phyloP scores from a whole-genome alignment of 2,113 vertebrate species.

The Gopherus flavomarginatus region DNA sequence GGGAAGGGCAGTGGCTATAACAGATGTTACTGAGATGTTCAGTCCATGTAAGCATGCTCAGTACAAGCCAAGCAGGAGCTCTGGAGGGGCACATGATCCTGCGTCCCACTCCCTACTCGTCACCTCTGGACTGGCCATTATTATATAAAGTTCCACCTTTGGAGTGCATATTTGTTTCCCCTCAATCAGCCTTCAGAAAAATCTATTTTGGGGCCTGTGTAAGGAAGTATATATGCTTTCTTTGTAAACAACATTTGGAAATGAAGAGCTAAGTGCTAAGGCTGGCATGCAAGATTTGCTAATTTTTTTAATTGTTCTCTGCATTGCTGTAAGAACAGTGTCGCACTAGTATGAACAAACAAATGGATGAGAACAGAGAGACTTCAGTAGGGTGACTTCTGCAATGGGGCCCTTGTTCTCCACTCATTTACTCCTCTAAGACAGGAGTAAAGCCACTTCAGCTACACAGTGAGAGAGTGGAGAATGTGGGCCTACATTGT shows the following conservation, averaged over 20 bases:
- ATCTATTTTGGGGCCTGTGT: constrained; percentile 67
- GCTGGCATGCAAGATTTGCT: constrained; percentile 60
- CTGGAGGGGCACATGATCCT: too few species aligned
- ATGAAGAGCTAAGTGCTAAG: constrained; percentile 61
- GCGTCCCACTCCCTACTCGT: too few species aligned
- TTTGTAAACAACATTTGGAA: constrained; percentile 66
- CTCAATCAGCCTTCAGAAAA: constrained; percentile 61
- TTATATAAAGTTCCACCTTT: constrained; percentile 59
- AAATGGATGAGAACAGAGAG: constrained; percentile 39
- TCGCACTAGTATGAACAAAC: constrained; percentile 54
- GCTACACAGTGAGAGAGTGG: neutral
- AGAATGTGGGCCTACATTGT: neutral
- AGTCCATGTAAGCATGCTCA: too few species aligned
- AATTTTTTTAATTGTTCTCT: neutral
- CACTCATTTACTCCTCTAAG: constrained; percentile 6
- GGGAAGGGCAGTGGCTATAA: too few species aligned
- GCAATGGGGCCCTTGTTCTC: neutral
- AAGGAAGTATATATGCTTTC: constrained; percentile 61
- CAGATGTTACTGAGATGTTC: too few species aligned
- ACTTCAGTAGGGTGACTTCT: constrained; percentile 57
- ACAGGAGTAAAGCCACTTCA: neutral
- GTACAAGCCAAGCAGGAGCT: too few species aligned
- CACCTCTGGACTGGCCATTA: constrained; percentile 12
- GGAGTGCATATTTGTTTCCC: constrained; percentile 39
- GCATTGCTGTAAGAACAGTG: constrained; percentile 70